phyloP scores from a whole-genome alignment of 2,113 vertebrate genomes.

The Albula glossodonta region DNA sequence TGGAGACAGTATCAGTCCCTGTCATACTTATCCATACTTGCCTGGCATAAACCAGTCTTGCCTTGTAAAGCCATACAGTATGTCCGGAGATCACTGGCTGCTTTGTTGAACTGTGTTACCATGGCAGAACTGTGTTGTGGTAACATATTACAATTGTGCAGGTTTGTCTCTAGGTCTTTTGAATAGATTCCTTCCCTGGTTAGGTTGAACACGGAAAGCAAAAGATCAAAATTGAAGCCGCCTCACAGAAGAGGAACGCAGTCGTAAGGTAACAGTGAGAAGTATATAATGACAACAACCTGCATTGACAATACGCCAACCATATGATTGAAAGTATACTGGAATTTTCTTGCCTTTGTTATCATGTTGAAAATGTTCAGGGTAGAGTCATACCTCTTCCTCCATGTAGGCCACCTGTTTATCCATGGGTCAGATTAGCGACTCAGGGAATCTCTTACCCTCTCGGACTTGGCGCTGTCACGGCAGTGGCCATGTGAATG shows the following conservation, averaged over 20 bases:
- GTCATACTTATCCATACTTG: not conserved
- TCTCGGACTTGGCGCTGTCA: conserved; percentile 29
- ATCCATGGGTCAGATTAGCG: not conserved
- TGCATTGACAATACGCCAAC: not conserved
- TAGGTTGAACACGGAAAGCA: not conserved
- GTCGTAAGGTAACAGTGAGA: not conserved
- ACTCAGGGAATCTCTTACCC: not conserved
- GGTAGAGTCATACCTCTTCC: not conserved
- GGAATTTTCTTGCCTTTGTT: not conserved
- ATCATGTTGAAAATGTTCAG: no score
- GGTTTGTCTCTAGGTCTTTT: not conserved
- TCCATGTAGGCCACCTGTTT: not conserved
- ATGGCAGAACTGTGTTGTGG: not conserved
- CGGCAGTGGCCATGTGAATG: conserved; percentile 18
- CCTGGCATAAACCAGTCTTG: not conserved
- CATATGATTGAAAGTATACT: not conserved
- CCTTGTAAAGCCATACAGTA: not conserved
- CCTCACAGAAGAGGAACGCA: not conserved
- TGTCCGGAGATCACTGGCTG: not conserved
- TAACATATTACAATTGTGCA: not conserved
- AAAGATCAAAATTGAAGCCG: not conserved
- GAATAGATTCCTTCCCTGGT: not conserved
- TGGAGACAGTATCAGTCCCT: not conserved
- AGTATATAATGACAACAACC: not conserved
- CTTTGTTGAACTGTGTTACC: not conserved